Evolutionary conservation across 2,113 vertebrate genomes (phyloP).

Genomic region (Beaufortia kweichowensis): DNA sequence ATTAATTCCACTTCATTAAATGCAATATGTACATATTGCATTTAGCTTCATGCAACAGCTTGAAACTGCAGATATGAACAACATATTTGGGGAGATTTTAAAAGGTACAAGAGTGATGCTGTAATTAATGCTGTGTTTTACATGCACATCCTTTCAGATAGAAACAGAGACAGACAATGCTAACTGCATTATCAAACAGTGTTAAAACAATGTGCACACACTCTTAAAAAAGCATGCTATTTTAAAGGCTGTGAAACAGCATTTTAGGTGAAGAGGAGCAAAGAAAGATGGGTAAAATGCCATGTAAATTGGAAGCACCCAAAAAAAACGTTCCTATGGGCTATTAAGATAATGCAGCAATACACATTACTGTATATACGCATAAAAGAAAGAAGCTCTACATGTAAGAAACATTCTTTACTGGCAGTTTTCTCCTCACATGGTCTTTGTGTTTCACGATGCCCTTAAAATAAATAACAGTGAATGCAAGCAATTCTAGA

Average conservation of each 20-base stretch:
- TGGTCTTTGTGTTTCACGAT: not conserved
- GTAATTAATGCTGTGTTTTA: conserved; percentile 24
- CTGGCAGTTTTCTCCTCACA: conserved; percentile 58
- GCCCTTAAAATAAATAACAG: conserved; percentile 1
- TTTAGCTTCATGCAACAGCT: not conserved
- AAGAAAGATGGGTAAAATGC: conserved; percentile 54
- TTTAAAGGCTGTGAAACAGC: conserved; percentile 33
- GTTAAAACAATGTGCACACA: conserved; percentile 22
- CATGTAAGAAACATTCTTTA: conserved; percentile 65
- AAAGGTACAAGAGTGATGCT: conserved; percentile 6
- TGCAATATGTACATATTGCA: not conserved
- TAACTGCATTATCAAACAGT: conserved; percentile 32
- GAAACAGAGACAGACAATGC: not conserved
- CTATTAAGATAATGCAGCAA: conserved; percentile 75
- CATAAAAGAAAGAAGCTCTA: conserved; percentile 66
- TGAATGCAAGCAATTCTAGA: not conserved
- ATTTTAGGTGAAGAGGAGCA: conserved; percentile 54
- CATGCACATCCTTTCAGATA: conserved; percentile 18
- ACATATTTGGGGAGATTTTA: conserved; percentile 49
- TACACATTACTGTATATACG: too few species aligned
- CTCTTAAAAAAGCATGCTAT: not conserved
- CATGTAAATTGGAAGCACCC: conserved; percentile 56
- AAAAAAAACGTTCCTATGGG: conserved; percentile 75
- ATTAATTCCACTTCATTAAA: not conserved
- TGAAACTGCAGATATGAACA: conserved; percentile 46